Conservation (phyloP, 2,797 vertebrate species). For the Cephalopachus bancanus region DNA sequence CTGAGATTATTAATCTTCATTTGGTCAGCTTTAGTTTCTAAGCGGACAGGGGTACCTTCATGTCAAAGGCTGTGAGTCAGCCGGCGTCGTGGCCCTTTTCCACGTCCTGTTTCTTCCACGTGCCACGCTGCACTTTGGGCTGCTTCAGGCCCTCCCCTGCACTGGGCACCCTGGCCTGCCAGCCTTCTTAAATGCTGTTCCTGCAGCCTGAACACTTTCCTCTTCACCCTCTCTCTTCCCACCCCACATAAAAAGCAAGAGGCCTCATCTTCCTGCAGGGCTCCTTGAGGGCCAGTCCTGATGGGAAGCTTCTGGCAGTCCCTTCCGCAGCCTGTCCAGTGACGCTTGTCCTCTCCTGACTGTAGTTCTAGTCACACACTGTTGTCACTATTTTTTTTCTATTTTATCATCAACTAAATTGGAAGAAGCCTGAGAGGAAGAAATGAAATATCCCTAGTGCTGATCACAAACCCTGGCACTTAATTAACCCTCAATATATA, state of each 20-base stretch:
- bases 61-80: not conserved
- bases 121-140: not conserved
- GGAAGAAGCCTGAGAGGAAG: not conserved
- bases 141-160: not conserved
- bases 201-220: not conserved
- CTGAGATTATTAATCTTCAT: not conserved
- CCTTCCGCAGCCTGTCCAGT: not conserved
- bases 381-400: not conserved
- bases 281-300: too few relatives aligned
- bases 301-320: not conserved
- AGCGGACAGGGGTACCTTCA: not conserved
- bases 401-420: not conserved
- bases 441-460: not conserved
- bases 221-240: not conserved
- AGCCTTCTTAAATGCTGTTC: not conserved
- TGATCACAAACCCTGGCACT: not conserved
- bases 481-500: not conserved
- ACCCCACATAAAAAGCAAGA: not conserved
- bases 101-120: not conserved
- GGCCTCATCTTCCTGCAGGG: too few relatives aligned
- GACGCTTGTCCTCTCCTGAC: not conserved
- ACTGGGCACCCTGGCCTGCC: not conserved
- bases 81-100: not conserved
- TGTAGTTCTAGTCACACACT: not conserved
- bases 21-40: constrained; percentile 34